Evolutionary conservation across 2,888 invertebrate genomes (phyloP).

Genomic region (Linnaemya vulpina): DNA sequence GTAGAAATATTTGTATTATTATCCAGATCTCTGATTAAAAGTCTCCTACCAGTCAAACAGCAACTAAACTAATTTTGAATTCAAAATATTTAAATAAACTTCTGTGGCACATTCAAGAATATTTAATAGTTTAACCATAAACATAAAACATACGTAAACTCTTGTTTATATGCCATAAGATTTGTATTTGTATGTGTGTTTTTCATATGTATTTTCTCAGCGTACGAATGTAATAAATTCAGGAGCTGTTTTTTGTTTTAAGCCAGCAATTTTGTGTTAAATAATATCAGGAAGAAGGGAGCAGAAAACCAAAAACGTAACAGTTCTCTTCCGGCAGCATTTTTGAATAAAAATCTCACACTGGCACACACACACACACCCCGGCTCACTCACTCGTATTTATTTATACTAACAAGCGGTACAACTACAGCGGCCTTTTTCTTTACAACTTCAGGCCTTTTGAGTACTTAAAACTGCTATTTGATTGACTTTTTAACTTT

Average conservation of each 20-base stretch:
- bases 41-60: neutral
- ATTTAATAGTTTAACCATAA: constrained; percentile 22
- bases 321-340: constrained; percentile 26
- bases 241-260: constrained; percentile 18
- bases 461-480: too few relatives aligned
- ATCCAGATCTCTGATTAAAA: neutral
- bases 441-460: too few relatives aligned
- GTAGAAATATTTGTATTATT: neutral
- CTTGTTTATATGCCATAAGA: neutral
- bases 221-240: constrained; percentile 46
- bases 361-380: neutral
- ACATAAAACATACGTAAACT: constrained; percentile 1
- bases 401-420: neutral
- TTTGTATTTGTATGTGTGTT: neutral
- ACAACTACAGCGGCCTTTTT: too few relatives aligned
- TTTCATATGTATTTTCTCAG: constrained; percentile 10
- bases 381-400: neutral
- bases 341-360: constrained; percentile 22
- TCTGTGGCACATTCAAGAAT: neutral
- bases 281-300: neutral
- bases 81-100: neutral
- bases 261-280: constrained; percentile 13
- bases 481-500: too few relatives aligned
- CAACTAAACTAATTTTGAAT: neutral
- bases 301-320: constrained; percentile 21